Percentiles rank a stretch among this genome's conserved stretches.
These are phyloP conservation scores for Fundulus diaphanus DNA, from an alignment of 2,797 vertebrate genomes.

Conservation along the genomic window DNA sequence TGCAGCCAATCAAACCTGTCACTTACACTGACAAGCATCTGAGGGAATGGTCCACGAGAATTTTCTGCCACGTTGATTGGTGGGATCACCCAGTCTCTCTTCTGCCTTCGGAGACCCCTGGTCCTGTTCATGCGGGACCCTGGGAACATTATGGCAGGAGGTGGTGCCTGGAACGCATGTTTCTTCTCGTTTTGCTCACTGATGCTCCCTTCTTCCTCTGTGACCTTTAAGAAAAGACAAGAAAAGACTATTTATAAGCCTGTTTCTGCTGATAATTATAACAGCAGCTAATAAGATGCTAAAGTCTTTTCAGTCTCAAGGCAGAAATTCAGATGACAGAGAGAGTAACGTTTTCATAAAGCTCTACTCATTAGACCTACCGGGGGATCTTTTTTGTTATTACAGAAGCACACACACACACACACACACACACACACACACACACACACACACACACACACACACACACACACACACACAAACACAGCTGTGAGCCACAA, in stretches of 20 bases:
- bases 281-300: constrained; percentile 5
- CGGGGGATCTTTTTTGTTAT: not conserved
- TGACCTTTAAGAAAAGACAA: constrained; percentile 70
- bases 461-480: not conserved
- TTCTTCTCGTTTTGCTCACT: constrained; percentile 38
- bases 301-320: constrained; percentile 1
- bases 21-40: constrained; percentile 97
- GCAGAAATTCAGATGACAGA: constrained; percentile 11
- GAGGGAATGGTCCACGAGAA: constrained; percentile 93
- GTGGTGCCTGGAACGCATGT: constrained; percentile 62
- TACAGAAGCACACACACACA: not conserved
- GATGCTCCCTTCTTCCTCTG: constrained; percentile 66
- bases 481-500: not conserved
- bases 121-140: constrained; percentile 76
- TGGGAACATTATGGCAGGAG: constrained; percentile 81
- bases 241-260: constrained; percentile 31
- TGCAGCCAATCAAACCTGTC: constrained; percentile 46
- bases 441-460: too few relatives aligned
- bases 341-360: not conserved
- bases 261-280: constrained; percentile 17
- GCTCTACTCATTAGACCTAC: constrained; percentile 1
- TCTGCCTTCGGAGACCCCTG: constrained; percentile 87
- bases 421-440: too few relatives aligned
- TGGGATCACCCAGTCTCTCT: constrained; percentile 97
- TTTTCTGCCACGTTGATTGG: constrained; percentile 97